Percentiles rank a stretch among this genome's conserved stretches.
Evolutionary conservation across 2,113 vertebrate genomes (phyloP).

Genomic region (Rutilus rutilus): DNA sequence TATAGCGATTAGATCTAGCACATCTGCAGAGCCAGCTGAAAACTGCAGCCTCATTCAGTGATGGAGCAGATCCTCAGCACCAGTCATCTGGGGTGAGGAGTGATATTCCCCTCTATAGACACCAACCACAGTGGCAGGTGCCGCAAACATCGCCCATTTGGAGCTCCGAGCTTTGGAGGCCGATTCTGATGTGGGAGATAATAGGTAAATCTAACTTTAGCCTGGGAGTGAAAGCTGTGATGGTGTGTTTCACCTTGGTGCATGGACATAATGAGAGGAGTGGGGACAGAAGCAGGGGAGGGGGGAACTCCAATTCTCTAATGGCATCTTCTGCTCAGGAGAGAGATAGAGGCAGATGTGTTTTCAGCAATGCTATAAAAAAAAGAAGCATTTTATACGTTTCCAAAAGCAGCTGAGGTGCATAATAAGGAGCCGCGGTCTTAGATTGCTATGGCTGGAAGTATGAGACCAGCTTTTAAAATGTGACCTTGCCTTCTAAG

Average conservation of each 20-base stretch:
- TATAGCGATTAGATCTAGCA: slow-evolving; percentile 37
- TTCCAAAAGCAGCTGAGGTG: slow-evolving; percentile 52
- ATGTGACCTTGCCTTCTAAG: slow-evolving; percentile 64
- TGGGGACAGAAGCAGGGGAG: slow-evolving; percentile 51
- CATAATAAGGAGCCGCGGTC: slow-evolving; percentile 55
- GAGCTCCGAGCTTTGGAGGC: neutral
- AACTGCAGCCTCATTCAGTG: slow-evolving; percentile 38
- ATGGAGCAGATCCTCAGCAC: slow-evolving; percentile 22
- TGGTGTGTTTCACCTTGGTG: slow-evolving; percentile 46
- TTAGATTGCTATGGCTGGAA: slow-evolving; percentile 47
- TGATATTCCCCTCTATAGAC: neutral
- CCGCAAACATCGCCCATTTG: neutral
- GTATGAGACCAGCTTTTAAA: slow-evolving; percentile 51
- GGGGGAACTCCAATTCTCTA: slow-evolving; percentile 57
- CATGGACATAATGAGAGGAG: slow-evolving; percentile 51
- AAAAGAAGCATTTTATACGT: slow-evolving; percentile 47
- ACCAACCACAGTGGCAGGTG: neutral
- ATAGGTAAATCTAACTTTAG: slow-evolving; percentile 35
- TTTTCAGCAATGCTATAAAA: slow-evolving; percentile 47
- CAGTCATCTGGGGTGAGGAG: neutral
- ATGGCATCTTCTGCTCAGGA: slow-evolving; percentile 51
- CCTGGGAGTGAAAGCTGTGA: slow-evolving; percentile 32
- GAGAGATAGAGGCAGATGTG: slow-evolving; percentile 32
- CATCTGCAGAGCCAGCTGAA: slow-evolving; percentile 8
- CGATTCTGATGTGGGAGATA: slow-evolving; percentile 11